A percentile compares a stretch with the other conserved stretches of the same genome.
Conservation (phyloP, 2,797 vertebrate genomes). For the Melopsittacus undulatus region DNA sequence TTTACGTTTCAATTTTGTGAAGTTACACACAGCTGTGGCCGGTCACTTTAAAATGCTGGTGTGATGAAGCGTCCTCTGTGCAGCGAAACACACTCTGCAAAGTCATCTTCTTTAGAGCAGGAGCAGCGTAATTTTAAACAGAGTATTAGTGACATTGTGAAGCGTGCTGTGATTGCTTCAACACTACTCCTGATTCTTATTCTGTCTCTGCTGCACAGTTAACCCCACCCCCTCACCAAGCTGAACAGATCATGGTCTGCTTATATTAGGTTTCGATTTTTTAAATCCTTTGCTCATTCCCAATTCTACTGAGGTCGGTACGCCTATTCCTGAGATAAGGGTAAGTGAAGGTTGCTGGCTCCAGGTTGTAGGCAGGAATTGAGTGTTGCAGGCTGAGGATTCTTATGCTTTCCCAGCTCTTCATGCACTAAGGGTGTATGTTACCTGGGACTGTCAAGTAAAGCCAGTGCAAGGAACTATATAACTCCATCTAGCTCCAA, state of each 20-base stretch:
- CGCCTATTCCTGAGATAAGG: neutral
- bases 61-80: neutral
- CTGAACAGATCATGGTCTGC: neutral
- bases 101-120: conserved; percentile 9
- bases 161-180: neutral
- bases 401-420: neutral
- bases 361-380: neutral
- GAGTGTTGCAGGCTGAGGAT: neutral
- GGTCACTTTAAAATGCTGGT: neutral
- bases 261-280: conserved; percentile 5
- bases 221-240: neutral
- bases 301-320: neutral
- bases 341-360: neutral
- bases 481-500: neutral
- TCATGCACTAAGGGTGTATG: neutral
- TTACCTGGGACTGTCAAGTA: neutral
- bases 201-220: neutral
- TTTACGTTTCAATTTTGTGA: neutral
- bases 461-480: neutral
- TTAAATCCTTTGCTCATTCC: conserved; percentile 3
- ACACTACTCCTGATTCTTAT: conserved; percentile 20
- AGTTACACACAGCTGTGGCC: neutral
- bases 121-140: neutral
- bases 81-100: conserved; percentile 16
- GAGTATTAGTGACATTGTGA: neutral